These are phyloP conservation scores for Meloidogyne floridensis DNA, from an alignment of 1,140 invertebrate genomes.

Conservation along the genomic window DNA sequence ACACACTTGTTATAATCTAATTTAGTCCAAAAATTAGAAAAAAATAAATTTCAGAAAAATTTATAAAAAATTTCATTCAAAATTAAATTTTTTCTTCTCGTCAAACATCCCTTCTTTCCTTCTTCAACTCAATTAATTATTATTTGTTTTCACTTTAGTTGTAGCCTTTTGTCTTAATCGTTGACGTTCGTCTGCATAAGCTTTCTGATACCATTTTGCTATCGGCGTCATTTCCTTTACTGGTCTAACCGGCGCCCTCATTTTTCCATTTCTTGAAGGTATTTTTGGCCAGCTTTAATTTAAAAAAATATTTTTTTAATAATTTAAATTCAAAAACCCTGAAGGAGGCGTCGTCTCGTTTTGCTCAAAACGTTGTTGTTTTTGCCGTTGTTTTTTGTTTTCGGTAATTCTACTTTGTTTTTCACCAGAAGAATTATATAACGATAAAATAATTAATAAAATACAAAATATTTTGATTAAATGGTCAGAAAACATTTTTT, in stretches of 20 bases:
- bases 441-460: neutral
- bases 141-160: neutral
- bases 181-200: neutral
- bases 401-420: neutral
- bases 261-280: neutral
- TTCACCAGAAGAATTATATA: neutral
- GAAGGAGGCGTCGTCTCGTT: neutral
- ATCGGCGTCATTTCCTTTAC: neutral
- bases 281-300: neutral
- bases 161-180: neutral
- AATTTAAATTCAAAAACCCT: neutral
- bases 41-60: neutral
- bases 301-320: neutral
- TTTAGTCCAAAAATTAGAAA: neutral
- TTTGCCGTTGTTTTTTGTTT: neutral
- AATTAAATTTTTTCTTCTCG: neutral
- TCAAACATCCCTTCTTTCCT: neutral
- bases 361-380: constrained; percentile 9
- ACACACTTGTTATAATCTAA: neutral
- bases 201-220: neutral
- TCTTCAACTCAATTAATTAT: neutral
- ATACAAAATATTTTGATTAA: constrained; percentile 1
- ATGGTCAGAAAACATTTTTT: neutral
- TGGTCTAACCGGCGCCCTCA: neutral
- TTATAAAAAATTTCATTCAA: neutral